These are phyloP conservation scores for Pholis gunnellus DNA, from an alignment of 2,113 vertebrate genomes.

Conservation along the genomic window DNA sequence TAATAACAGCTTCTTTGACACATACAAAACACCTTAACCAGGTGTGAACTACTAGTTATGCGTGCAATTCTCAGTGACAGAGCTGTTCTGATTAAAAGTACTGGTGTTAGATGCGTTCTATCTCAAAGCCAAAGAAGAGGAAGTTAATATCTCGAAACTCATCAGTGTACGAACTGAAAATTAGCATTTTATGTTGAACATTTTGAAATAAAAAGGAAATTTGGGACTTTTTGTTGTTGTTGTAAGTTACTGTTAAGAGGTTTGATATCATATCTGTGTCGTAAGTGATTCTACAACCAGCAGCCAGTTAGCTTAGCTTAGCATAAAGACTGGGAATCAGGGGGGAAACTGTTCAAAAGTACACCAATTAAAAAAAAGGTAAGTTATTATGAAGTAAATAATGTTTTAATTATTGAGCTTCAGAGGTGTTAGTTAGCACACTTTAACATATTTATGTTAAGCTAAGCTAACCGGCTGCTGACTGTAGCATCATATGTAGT, in stretches of 20 bases:
- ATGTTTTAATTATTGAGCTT: neutral
- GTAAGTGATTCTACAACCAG: neutral
- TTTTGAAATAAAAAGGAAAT: neutral
- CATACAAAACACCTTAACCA: conserved; percentile 21
- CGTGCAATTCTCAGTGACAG: neutral
- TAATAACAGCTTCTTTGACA: conserved; percentile 15
- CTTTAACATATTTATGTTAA: neutral
- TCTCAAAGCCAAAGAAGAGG: neutral
- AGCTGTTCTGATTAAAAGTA: neutral
- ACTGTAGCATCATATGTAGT: neutral
- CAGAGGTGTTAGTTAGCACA: neutral
- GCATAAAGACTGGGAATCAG: neutral
- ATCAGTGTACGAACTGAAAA: neutral
- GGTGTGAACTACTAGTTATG: conserved; percentile 13
- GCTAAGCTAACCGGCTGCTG: neutral
- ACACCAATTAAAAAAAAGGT: neutral
- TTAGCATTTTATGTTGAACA: neutral
- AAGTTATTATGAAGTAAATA: neutral
- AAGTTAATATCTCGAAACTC: neutral
- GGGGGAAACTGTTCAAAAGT: neutral
- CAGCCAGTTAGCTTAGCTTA: neutral
- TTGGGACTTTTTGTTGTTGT: neutral
- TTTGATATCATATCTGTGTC: neutral
- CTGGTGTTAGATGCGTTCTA: neutral
- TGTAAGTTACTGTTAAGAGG: neutral